Evolutionary conservation across 2,113 vertebrate genomes (phyloP), one percentile per base, ranked within the genome.

Genomic region (Haemorhous mexicanus): DNA sequence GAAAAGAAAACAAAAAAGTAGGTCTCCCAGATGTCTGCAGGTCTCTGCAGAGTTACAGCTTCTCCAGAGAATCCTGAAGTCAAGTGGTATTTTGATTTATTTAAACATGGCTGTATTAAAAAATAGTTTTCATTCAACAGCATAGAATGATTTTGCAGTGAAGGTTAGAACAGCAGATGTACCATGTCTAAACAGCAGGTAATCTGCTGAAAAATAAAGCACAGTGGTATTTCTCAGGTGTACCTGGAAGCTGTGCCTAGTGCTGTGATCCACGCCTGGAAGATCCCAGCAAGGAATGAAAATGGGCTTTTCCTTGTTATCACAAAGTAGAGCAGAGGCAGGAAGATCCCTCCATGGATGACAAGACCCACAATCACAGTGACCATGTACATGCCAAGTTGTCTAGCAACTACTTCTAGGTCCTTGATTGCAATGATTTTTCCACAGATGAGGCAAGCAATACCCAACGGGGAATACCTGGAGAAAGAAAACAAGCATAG

Each of bases 401-500:
- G 99, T 96, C 98, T 98, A 85, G 97, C 99, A 69, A 99, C 99
- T 82, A 99, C 99, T 97, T 99, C 99, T 96, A 99, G 97, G 83
- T 99, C 99, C 89, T 99, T 99, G 93, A 99, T 99, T 89, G 99
- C 99, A 94, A 99, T 99, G 97, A 99, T 99, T 98, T 99, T 99
- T 92, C 99, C 99, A 95, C 99, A 99, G 89, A 99, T 99, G 84
- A 99, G 98, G 91, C 99, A 99, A 84, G 99, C 99, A 64, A 99
- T 99, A 97, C 99, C 99, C 79, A 99, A 97, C 8, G 99, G 99
- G 80, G 99, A 99, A 94, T 99, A 99, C 99, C 99, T 99, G 97
- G 79, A 89, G 92, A 92, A 94, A 43, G 23, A 92, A 59, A 81
- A 90, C 33, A 94, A 49, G 81, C 67, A 90, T 13, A 88, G 22